These are phyloP conservation scores for Triplophysa yarkandensis DNA, from an alignment of 2,797 vertebrate species.

Conservation along the genomic window DNA sequence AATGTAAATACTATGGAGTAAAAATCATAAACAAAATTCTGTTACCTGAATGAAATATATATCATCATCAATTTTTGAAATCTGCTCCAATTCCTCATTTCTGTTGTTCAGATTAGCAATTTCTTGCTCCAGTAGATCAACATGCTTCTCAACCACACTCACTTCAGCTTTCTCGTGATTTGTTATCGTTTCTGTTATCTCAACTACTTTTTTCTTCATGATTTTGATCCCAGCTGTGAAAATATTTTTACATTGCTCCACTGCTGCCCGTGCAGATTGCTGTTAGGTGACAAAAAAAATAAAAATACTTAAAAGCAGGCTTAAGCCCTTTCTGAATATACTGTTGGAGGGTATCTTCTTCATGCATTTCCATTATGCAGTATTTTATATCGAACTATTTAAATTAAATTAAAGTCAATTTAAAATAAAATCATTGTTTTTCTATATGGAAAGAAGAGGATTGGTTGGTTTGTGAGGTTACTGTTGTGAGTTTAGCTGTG, in stretches of 20 bases:
- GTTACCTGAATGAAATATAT: conserved; percentile 25
- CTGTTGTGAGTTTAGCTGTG: no score
- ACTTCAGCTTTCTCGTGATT: conserved; percentile 9
- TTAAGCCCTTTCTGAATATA: no score
- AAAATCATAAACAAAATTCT: background rate
- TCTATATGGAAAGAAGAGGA: no score
- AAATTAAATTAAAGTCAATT: no score
- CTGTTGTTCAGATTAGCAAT: background rate
- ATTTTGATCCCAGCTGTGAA: background rate
- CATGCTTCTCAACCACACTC: background rate
- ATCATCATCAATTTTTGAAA: conserved; percentile 8
- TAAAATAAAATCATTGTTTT: no score
- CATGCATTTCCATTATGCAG: no score
- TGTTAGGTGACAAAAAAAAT: background rate
- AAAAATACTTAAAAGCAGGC: no score
- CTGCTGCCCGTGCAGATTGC: conserved; percentile 10
- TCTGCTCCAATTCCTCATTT: background rate
- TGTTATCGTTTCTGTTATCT: conserved; percentile 9
- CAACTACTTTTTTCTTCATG: background rate
- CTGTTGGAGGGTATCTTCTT: no score
- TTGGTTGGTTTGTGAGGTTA: no score
- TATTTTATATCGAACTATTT: no score
- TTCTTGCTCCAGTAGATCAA: conserved; percentile 8
- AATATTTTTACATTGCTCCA: background rate
- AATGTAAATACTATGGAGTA: no score